Base-by-base conservation (phyloP, 2,888 invertebrate genomes). In the Cantharis nigra region DNA sequence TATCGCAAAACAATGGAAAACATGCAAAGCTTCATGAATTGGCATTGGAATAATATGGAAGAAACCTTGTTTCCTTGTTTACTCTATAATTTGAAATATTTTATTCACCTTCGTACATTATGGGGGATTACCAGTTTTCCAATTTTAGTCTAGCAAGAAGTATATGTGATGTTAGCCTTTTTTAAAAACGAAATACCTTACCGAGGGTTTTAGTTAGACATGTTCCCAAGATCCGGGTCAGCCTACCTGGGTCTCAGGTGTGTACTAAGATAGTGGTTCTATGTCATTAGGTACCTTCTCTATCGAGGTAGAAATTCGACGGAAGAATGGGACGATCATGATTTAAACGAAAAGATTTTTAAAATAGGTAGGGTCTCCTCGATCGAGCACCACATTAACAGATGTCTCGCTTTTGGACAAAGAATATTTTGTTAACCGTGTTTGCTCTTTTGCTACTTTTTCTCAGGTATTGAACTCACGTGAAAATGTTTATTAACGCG, bases 391-490 rank as follows among this genome's bases (percentile, higher is more conserved):
- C 76, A 63, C 69, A 70, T 67, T 76, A 79, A 79, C 79, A 79
- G 76, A 79, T 79, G 79, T 79, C 79, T 79, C 79, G 79, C 79
- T 79, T 79, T 74, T 28, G 76, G 74, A 79, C 79, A 79, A 79
- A 79, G 79, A 79, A 78, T 76, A 76, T 76, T 74, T 74, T 79
- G 74, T 74, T 76, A 71, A 65, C 74, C 67, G 65, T 76, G 76
- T 78, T 78, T 78, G 76, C 78, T 78, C 78, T 76, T 78, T 78
- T 76, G 23, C 73, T 64, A 33, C 26, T 14, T 33, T 16, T 18
- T 72, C 49, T 69, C 77, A 77, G 77, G 77, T 77, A 77, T 18
- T 26, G 26, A 18, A 70, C 20, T 26, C n/a, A 64, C 16, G 65
- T n/a, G 65, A 10, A n/a, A 67, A 13, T 13, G 65, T 67, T 67